These are phyloP conservation scores for Thecocarcelia acutangulata DNA, from an alignment of 2,888 invertebrate genomes.

Conservation along the genomic window DNA sequence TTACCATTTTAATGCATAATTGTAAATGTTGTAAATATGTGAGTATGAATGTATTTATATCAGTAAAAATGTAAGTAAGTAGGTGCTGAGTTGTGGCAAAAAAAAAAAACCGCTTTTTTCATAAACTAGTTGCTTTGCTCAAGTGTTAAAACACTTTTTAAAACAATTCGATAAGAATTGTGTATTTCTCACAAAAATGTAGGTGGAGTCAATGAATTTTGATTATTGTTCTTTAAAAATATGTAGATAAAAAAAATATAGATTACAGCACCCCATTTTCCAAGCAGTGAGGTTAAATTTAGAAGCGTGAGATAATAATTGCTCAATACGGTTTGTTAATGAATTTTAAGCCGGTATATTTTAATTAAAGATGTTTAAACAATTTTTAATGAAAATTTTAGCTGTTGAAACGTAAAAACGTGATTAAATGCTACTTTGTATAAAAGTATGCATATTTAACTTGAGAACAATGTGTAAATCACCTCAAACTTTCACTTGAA, in stretches of 20 bases:
- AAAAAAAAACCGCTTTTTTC: too few species aligned
- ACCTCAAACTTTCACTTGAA: constrained; percentile 15
- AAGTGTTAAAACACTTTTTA: constrained; percentile 38
- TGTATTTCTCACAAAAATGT: constrained; percentile 30
- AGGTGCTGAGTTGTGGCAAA: constrained; percentile 25
- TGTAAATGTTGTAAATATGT: too few species aligned
- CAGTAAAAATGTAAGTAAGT: constrained; percentile 1
- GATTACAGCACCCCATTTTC: constrained; percentile 19
- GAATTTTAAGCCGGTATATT: too few species aligned
- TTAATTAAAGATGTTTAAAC: background rate
- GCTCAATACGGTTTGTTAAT: too few species aligned
- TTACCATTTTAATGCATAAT: too few species aligned
- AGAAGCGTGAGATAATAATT: too few species aligned
- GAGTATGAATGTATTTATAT: background rate
- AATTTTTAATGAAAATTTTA: constrained; percentile 1
- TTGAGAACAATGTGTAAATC: constrained; percentile 2
- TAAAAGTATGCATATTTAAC: background rate
- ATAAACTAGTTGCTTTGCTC: constrained; percentile 36
- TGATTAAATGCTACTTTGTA: constrained; percentile 50
- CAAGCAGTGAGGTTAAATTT: too few species aligned
- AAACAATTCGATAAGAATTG: constrained; percentile 52
- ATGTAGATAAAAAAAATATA: constrained; percentile 30
- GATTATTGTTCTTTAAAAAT: constrained; percentile 12
- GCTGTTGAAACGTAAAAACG: constrained; percentile 48
- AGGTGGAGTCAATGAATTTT: constrained; percentile 56